Evolutionary conservation across 2,113 vertebrate species (phyloP).

Genomic region (Trogon melanurus): DNA sequence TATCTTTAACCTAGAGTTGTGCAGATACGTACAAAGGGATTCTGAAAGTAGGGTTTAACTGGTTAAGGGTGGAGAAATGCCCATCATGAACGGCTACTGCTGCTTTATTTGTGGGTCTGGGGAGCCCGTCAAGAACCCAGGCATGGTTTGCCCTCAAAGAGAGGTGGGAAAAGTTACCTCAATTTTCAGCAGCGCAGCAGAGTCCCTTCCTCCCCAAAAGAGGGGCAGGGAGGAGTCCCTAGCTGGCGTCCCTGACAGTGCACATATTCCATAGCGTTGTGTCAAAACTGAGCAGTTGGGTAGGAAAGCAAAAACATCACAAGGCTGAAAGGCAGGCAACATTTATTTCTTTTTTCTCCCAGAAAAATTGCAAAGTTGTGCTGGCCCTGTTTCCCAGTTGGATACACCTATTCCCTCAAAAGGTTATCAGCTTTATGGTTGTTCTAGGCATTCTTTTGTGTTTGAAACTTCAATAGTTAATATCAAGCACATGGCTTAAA

Average conservation of each 20-base stretch:
- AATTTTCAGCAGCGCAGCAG: neutral
- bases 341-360: conserved; percentile 38
- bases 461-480: conserved; percentile 63
- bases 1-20: conserved; percentile 66
- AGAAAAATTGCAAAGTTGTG: conserved; percentile 55
- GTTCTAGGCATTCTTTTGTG: conserved; percentile 26
- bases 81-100: neutral
- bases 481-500: conserved; percentile 60
- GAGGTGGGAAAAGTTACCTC: neutral
- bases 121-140: neutral
- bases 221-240: neutral
- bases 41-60: neutral
- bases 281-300: conserved; percentile 52
- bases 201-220: neutral
- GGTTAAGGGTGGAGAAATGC: neutral
- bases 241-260: neutral
- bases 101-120: neutral
- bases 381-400: conserved; percentile 52
- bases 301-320: conserved; percentile 55
- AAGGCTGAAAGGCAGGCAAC: conserved; percentile 47
- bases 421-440: conserved; percentile 49
- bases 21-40: neutral
- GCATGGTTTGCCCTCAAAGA: neutral
- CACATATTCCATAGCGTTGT: neutral
- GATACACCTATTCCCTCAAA: conserved; percentile 53